Evolutionary conservation across 1,140 invertebrate genomes (phyloP).

Genomic region (Drosophila tsacasi): DNA sequence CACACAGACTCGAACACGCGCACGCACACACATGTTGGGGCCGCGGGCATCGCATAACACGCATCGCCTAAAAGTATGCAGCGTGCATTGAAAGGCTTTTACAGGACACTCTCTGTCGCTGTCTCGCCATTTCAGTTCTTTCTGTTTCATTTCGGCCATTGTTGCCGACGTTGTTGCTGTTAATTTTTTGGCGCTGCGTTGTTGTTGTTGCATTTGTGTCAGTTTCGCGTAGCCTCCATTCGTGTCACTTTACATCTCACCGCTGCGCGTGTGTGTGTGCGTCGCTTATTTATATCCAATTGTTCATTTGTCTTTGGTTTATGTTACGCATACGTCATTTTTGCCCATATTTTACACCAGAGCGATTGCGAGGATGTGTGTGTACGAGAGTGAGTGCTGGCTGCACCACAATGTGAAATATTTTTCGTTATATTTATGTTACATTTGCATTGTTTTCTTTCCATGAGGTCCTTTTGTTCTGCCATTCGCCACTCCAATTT

Average conservation of each 20-base stretch:
- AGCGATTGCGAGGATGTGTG: slow-evolving; percentile 8
- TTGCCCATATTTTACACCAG: slow-evolving; percentile 73
- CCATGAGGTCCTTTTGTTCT: slow-evolving; percentile 34
- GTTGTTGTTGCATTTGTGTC: slow-evolving; percentile 73
- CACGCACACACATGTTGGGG: not conserved
- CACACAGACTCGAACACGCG: too few species aligned
- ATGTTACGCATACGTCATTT: slow-evolving; percentile 83
- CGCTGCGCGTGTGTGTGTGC: slow-evolving; percentile 18
- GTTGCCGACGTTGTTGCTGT: slow-evolving; percentile 65
- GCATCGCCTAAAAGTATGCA: slow-evolving; percentile 78
- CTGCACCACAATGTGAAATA: slow-evolving; percentile 74
- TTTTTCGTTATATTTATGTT: slow-evolving; percentile 76
- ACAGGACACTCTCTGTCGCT: slow-evolving; percentile 59
- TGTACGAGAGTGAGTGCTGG: slow-evolving; percentile 29
- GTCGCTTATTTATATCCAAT: slow-evolving; percentile 83
- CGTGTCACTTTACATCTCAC: slow-evolving; percentile 55
- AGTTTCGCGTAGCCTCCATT: slow-evolving; percentile 35
- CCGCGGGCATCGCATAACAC: slow-evolving; percentile 52
- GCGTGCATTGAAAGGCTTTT: slow-evolving; percentile 78
- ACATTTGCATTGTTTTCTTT: slow-evolving; percentile 55
- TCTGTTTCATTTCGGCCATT: slow-evolving; percentile 61
- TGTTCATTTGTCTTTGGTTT: slow-evolving; percentile 84
- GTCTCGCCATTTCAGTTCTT: slow-evolving; percentile 13
- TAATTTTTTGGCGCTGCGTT: slow-evolving; percentile 73
- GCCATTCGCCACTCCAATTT: slow-evolving; percentile 45